A percentile compares a stretch with the other conserved stretches of the same genome.
phyloP scores from a whole-genome alignment of 2,888 invertebrate species.

The Ormyrus pomaceus region DNA sequence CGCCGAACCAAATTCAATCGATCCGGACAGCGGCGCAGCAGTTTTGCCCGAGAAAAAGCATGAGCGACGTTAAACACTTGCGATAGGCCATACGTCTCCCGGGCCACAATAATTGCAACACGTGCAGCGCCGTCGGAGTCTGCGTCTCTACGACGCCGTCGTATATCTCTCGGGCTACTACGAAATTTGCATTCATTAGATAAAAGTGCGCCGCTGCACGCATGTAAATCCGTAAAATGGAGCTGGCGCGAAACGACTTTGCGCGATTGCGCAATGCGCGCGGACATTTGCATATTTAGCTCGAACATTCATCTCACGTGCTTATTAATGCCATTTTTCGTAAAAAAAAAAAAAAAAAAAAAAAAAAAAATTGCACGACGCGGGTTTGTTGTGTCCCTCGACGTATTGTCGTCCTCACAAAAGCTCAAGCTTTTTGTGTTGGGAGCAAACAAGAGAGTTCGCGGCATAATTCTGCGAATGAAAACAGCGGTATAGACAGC shows the following conservation, averaged over 20 bases:
- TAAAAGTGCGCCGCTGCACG: slow-evolving; percentile 28
- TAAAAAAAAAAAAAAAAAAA: background rate
- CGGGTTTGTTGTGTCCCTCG: no score
- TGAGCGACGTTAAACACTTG: background rate
- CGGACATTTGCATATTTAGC: slow-evolving; percentile 40
- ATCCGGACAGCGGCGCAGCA: background rate
- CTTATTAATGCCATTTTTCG: slow-evolving; percentile 21
- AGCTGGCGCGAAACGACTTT: slow-evolving; percentile 41
- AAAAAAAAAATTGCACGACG: no score
- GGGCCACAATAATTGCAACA: slow-evolving; percentile 34
- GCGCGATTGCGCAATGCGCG: slow-evolving; percentile 44
- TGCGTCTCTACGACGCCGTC: background rate
- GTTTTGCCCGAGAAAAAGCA: background rate
- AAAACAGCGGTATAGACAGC: background rate
- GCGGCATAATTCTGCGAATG: slow-evolving; percentile 7
- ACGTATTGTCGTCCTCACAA: slow-evolving; percentile 11
- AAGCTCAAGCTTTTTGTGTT: background rate
- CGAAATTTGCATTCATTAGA: slow-evolving; percentile 51
- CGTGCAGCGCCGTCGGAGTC: background rate
- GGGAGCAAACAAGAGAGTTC: no score
- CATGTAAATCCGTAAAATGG: slow-evolving; percentile 39
- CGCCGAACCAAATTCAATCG: slow-evolving; percentile 13
- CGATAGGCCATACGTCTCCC: background rate
- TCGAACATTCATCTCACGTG: slow-evolving; percentile 3
- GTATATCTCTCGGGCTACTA: slow-evolving; percentile 15